A percentile compares a stretch with the other conserved stretches of the same genome.
phyloP scores from a whole-genome alignment of 2,888 invertebrate genomes.

The Troilus luridus region DNA sequence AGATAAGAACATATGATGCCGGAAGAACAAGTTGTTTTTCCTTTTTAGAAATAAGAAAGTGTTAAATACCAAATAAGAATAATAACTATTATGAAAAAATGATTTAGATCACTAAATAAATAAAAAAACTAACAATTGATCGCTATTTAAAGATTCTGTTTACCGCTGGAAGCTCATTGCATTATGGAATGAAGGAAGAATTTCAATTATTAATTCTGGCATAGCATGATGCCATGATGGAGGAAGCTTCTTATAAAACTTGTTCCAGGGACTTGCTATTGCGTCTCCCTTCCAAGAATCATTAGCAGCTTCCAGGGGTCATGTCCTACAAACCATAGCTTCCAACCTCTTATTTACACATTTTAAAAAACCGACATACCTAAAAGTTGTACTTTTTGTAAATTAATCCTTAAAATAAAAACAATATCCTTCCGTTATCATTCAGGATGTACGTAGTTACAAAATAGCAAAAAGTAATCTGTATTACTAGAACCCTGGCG shows the following conservation, averaged over 20 bases:
- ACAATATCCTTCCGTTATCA: no score
- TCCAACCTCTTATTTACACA: conserved; percentile 18
- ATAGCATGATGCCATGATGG: conserved; percentile 35
- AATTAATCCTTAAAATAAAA: no score
- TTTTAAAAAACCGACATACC: not conserved
- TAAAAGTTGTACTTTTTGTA: not conserved
- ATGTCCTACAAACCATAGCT: conserved; percentile 38
- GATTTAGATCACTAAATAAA: not conserved
- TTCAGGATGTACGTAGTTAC: no score
- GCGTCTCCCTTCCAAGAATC: conserved; percentile 29
- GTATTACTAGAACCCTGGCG: no score
- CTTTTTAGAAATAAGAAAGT: not conserved
- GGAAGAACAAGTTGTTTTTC: not conserved
- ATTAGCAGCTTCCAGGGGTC: conserved; percentile 44
- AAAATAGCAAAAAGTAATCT: no score
- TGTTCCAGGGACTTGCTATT: conserved; percentile 44
- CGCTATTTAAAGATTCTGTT: not conserved
- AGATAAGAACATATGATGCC: no score
- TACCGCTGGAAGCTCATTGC: conserved; percentile 1
- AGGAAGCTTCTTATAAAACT: conserved; percentile 42
- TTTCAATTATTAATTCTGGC: conserved; percentile 39
- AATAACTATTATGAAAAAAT: not conserved
- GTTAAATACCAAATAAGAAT: not conserved
- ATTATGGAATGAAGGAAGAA: conserved; percentile 35
- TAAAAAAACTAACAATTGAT: not conserved